These are phyloP conservation scores for Paracentrotus lividus DNA, from an alignment of 53 echinoderm and acorn worm genomes.

Conservation along the genomic window DNA sequence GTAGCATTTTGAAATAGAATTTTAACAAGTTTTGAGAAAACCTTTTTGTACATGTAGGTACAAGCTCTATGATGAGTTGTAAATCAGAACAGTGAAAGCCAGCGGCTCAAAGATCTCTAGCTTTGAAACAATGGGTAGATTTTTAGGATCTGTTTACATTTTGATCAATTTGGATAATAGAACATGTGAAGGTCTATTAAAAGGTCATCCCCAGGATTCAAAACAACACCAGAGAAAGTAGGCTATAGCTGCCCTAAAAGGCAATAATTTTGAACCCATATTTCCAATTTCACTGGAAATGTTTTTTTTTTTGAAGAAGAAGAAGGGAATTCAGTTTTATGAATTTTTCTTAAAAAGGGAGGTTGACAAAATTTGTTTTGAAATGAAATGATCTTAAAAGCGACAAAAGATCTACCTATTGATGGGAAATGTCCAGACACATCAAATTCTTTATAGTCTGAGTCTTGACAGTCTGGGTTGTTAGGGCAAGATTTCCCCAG, in stretches of 20 bases:
- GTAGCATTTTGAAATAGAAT: too few relatives aligned
- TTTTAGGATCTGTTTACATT: background rate
- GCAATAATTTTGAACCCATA: background rate
- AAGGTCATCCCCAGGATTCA: background rate
- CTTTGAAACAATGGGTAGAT: background rate
- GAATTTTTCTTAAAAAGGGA: background rate
- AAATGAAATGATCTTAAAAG: background rate
- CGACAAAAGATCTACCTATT: background rate
- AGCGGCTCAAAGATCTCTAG: background rate
- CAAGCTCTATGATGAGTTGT: too few relatives aligned
- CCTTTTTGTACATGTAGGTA: too few relatives aligned
- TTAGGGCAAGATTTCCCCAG: background rate
- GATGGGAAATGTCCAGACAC: constrained; percentile 34
- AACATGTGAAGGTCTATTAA: background rate
- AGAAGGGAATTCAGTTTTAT: background rate
- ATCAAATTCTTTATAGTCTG: constrained; percentile 21
- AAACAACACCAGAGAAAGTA: background rate
- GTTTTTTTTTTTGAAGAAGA: background rate
- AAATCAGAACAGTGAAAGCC: background rate
- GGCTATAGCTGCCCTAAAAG: too few relatives aligned
- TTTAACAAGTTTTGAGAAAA: too few relatives aligned
- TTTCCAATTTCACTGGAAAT: background rate
- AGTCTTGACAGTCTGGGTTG: constrained; percentile 3
- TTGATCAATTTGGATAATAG: background rate
- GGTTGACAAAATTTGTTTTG: background rate